phyloP scores from a whole-genome alignment of 1,140 invertebrate genomes.

The Plutomurus gul region DNA sequence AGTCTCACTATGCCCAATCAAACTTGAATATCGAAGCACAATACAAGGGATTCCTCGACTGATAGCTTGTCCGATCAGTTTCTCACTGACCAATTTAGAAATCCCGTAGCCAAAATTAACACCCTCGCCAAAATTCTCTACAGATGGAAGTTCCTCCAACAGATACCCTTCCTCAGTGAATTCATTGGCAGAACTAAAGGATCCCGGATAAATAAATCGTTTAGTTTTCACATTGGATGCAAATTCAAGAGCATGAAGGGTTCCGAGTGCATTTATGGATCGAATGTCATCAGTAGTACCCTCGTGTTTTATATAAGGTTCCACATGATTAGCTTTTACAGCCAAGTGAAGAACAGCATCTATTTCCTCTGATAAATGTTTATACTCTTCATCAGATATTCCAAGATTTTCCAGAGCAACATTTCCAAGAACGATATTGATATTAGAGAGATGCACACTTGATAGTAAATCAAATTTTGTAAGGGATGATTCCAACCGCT shows the following conservation, averaged over 20 bases:
- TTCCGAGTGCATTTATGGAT: not conserved
- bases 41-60: conserved; percentile 14
- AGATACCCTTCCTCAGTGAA: not conserved
- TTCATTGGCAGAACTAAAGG: not conserved
- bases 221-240: not conserved
- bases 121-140: not conserved
- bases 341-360: not conserved
- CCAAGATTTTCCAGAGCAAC: too few species aligned
- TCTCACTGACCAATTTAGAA: conserved; percentile 15
- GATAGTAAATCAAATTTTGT: too few species aligned
- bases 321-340: not conserved
- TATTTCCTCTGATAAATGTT: not conserved
- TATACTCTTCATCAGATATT: too few species aligned
- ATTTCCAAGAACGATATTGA: too few species aligned
- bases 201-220: not conserved
- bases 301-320: not conserved
- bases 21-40: not conserved
- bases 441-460: too few species aligned
- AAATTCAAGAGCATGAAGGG: not conserved
- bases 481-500: too few species aligned
- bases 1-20: not conserved
- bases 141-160: not conserved
- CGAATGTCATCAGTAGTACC: not conserved
- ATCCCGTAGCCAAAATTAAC: not conserved
- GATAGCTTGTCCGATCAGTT: not conserved